phyloP scores from a whole-genome alignment of 37 sponge, comb jelly and placozoan genomes.

The Mnemiopsis leidyi region DNA sequence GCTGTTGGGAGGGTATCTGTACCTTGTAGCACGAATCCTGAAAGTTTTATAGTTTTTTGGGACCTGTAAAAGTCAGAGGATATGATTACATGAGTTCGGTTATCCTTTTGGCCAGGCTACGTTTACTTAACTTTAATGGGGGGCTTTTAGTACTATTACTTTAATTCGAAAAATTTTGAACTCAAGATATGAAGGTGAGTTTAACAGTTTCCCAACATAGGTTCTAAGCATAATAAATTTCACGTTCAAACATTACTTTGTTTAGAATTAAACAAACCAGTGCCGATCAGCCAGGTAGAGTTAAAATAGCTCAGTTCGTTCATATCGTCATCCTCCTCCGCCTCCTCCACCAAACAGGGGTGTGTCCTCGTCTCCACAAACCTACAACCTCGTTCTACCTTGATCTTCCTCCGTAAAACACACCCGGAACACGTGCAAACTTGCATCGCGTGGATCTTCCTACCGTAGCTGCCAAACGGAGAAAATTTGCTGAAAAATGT shows the following conservation, averaged over 20 bases:
- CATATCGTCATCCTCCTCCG: background rate
- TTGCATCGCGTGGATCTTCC: slow-evolving; percentile 30
- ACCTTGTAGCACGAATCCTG: background rate
- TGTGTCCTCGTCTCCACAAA: background rate
- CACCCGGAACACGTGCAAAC: background rate
- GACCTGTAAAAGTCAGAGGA: no score
- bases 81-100: no score
- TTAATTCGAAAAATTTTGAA: no score
- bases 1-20: background rate
- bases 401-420: background rate
- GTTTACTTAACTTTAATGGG: no score
- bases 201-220: no score
- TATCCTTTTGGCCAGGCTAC: no score
- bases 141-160: no score
- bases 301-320: background rate
- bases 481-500: slow-evolving; percentile 18
- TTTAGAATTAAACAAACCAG: no score
- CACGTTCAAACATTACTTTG: no score
- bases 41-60: no score
- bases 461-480: slow-evolving; percentile 3
- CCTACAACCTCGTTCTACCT: background rate
- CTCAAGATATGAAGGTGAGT: no score
- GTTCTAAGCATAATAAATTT: no score
- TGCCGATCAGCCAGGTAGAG: background rate
- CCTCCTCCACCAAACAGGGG: background rate